A percentile compares a stretch with the other conserved stretches of the same genome.
Evolutionary conservation across 2,113 vertebrate species (phyloP).

Genomic region (Lichenostomus cassidix): DNA sequence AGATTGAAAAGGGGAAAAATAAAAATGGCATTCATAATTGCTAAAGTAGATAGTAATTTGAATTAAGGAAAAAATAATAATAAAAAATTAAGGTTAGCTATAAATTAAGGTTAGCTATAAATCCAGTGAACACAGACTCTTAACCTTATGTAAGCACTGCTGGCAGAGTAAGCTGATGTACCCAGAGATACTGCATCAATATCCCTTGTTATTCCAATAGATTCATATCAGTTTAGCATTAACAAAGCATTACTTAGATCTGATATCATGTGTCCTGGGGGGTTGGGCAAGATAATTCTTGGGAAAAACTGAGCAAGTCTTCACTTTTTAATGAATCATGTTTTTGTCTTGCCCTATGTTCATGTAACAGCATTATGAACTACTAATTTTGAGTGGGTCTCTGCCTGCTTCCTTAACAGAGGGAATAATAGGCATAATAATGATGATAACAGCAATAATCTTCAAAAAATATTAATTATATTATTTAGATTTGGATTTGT

Average conservation of each 20-base stretch:
- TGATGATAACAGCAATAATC: neutral
- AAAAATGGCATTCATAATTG: neutral
- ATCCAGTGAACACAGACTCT: neutral
- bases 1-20: neutral
- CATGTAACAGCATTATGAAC: neutral
- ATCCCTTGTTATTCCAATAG: neutral
- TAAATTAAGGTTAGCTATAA: neutral
- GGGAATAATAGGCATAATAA: neutral
- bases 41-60: neutral
- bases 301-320: neutral
- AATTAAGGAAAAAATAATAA: neutral
- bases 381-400: neutral
- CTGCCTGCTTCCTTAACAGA: neutral
- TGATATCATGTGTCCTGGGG: neutral
- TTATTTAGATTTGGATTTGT: neutral
- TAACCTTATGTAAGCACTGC: neutral
- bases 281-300: neutral
- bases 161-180: neutral
- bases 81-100: neutral
- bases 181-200: neutral
- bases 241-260: neutral
- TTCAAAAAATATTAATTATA: neutral
- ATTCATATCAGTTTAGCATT: neutral
- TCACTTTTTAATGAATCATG: neutral
- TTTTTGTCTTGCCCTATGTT: neutral